Base-by-base conservation (phyloP, 2,113 vertebrate species). In the Malurus elegans region DNA sequence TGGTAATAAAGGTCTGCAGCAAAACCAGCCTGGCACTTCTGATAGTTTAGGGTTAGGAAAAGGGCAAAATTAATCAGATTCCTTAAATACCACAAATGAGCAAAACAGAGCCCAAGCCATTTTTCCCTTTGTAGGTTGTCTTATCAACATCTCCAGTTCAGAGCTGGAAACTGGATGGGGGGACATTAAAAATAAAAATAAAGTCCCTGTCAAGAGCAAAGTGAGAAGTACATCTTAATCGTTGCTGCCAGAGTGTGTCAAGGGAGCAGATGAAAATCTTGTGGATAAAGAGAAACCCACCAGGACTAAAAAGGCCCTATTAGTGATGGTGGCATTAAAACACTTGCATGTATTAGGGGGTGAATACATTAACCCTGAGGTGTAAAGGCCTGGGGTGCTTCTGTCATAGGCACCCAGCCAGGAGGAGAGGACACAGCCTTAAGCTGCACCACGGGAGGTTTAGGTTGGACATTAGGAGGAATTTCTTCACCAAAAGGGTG, bases 81-180 rank as follows among this genome's bases (percentile, higher is more conserved):
- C 34, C 47, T 91, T 73, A 78, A 92, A 89, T 64, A 44, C 26
- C 61, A 58, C 18, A 47, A 58, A 45, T 0, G 0, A 81, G 38
- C 10, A 19, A 69, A 87, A 31, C 26, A 18, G 71, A 88, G 15
- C 48, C 58, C 38, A 31, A 71, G 32, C 3, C 18, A 4, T 29
- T 91, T 88, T 44, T 29, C 45, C 32, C 38, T 76, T 73, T 73
- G 79, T 18, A 48, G 66, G 12, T 61, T 45, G 31, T 26, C 36
- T 83, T 50, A 62, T 45, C 0, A 0, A 53, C 42, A 38, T 66
- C 54, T 86, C 23, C 26, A 14, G n/a, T 62, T 79, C 75, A 20
- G 79, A 66, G 75, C 42, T 62, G 70, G 71, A 29, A 25, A 36
- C 38, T 44, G 26, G 38, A 74, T 0, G 0, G 40, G 53, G 0